Evolutionary conservation across 2,797 vertebrate genomes (phyloP).

Genomic region (Dicrostonyx torquatus): DNA sequence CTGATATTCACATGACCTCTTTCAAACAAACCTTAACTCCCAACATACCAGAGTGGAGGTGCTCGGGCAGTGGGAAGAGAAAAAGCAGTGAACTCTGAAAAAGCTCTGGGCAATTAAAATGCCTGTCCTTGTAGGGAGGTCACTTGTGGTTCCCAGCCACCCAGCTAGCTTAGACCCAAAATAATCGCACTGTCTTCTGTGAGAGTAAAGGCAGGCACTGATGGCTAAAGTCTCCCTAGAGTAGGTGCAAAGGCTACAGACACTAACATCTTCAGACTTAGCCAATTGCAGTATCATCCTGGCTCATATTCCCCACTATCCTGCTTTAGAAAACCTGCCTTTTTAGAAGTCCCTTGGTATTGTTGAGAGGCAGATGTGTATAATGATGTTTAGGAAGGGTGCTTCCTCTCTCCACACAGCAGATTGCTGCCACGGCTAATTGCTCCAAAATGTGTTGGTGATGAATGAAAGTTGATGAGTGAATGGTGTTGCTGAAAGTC

Average conservation of each 20-base stretch:
- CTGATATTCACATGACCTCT: conserved; percentile 55
- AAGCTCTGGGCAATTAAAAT: background rate
- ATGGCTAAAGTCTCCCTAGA: background rate
- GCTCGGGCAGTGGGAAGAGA: background rate
- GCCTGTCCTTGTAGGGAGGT: background rate
- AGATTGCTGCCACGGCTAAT: background rate
- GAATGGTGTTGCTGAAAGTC: background rate
- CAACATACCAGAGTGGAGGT: background rate
- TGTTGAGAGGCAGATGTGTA: background rate
- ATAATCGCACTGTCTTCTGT: no score
- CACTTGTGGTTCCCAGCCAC: no score
- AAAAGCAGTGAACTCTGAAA: conserved; percentile 13
- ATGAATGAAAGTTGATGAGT: background rate
- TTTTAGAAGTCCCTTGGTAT: background rate
- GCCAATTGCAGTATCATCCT: background rate
- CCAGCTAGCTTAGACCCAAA: no score
- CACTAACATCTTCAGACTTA: background rate
- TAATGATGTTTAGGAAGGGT: background rate
- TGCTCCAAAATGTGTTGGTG: background rate
- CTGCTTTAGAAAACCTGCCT: background rate
- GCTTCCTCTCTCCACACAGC: background rate
- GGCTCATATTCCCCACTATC: background rate
- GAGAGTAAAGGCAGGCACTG: background rate
- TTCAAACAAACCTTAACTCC: conserved; percentile 5
- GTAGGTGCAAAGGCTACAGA: background rate